phyloP scores from a whole-genome alignment of 2,888 invertebrate species.

The Amorpha juglandis region DNA sequence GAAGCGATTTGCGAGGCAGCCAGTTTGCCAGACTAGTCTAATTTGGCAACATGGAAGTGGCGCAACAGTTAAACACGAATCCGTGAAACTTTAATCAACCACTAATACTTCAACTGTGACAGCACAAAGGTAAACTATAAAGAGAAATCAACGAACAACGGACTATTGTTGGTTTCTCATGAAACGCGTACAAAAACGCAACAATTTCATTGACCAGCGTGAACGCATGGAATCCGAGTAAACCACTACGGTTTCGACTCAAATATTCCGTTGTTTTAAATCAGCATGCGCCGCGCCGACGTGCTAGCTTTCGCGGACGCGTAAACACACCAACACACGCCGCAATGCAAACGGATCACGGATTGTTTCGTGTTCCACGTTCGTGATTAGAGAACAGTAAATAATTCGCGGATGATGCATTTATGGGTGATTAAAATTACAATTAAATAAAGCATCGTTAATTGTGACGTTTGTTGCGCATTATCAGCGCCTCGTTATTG shows the following conservation, averaged over 20 bases:
- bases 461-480: conserved; percentile 31
- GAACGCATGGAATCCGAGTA: conserved; percentile 26
- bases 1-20: too few species aligned
- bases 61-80: too few species aligned
- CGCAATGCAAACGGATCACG: conserved; percentile 54
- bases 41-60: too few species aligned
- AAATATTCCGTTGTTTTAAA: conserved; percentile 64
- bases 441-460: conserved; percentile 7
- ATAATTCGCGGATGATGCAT: conserved; percentile 20
- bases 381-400: conserved; percentile 23
- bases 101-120: conserved; percentile 16
- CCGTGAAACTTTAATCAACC: neutral
- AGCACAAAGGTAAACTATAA: conserved; percentile 20
- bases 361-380: conserved; percentile 48
- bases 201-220: conserved; percentile 26
- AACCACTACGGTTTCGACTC: conserved; percentile 34
- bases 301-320: conserved; percentile 66
- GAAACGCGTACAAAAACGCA: conserved; percentile 12
- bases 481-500: conserved; percentile 50
- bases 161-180: conserved; percentile 16
- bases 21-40: too few species aligned
- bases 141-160: conserved; percentile 5
- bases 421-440: conserved; percentile 23
- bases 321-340: conserved; percentile 32
- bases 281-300: conserved; percentile 53